phyloP scores from a whole-genome alignment of 2,888 invertebrate genomes.

The Drosophila yooni region DNA sequence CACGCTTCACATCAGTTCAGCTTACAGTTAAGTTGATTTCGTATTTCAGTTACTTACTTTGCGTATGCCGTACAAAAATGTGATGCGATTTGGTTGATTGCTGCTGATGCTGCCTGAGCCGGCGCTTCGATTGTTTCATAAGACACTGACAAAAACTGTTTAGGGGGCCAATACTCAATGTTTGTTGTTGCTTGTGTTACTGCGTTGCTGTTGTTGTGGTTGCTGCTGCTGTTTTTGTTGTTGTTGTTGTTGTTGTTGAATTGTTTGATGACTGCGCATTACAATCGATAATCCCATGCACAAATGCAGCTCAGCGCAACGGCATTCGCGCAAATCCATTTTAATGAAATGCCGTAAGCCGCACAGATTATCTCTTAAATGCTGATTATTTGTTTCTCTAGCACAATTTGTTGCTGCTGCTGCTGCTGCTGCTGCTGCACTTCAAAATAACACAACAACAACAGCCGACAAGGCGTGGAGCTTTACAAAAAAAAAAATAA shows the following conservation, averaged over 20 bases:
- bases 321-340: constrained; percentile 74
- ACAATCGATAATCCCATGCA: constrained; percentile 76
- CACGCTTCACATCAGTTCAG: constrained; percentile 29
- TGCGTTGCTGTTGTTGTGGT: constrained; percentile 21
- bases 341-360: constrained; percentile 70
- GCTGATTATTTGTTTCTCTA: constrained; percentile 54
- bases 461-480: constrained; percentile 50
- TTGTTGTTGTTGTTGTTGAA: constrained; percentile 38
- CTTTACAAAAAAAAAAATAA: constrained; percentile 36
- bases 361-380: constrained; percentile 62
- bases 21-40: constrained; percentile 53
- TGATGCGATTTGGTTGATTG: constrained; percentile 64
- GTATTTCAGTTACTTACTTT: constrained; percentile 65
- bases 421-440: constrained; percentile 34
- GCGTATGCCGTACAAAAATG: constrained; percentile 75
- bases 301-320: constrained; percentile 71
- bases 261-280: constrained; percentile 77
- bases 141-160: constrained; percentile 49
- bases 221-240: constrained; percentile 34
- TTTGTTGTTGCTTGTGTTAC: constrained; percentile 49
- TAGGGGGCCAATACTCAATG: constrained; percentile 50
- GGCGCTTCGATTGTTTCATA: constrained; percentile 75
- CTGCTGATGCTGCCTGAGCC: constrained; percentile 57
- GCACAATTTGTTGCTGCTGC: constrained; percentile 30
- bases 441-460: constrained; percentile 35